Conservation (phyloP, 2,113 vertebrate genomes). For the Condylura cristata region DNA sequence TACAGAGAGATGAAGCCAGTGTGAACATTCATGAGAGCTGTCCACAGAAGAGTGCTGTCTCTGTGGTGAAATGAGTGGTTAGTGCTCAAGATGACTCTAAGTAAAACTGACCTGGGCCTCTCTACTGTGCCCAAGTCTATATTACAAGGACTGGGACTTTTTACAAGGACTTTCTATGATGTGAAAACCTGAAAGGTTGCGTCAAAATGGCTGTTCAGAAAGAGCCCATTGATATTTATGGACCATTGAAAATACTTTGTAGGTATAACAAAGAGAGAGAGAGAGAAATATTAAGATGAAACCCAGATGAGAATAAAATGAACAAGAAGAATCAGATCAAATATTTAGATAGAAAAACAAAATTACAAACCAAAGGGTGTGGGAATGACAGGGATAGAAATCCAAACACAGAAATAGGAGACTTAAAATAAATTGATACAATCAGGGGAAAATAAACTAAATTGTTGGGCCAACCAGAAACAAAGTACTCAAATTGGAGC, state of each 20-base stretch:
- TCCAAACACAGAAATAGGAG: conserved; percentile 79
- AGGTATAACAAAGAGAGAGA: conserved; percentile 53
- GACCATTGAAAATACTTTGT: conserved; percentile 33
- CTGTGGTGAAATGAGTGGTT: background rate
- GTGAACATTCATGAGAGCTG: no score
- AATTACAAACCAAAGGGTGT: conserved; percentile 70
- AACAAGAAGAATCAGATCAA: conserved; percentile 59
- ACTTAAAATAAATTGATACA: conserved; percentile 75
- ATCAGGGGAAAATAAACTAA: conserved; percentile 80
- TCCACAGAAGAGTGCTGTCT: background rate
- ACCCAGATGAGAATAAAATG: conserved; percentile 68
- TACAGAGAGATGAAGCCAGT: background rate
- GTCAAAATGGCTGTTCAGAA: conserved; percentile 65
- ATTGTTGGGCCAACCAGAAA: conserved; percentile 71
- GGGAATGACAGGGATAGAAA: conserved; percentile 71
- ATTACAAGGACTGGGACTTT: conserved; percentile 48
- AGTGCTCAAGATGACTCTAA: background rate
- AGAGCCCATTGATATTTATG: conserved; percentile 52
- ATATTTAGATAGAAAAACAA: conserved; percentile 72
- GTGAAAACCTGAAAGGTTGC: conserved; percentile 50
- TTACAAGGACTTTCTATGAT: conserved; percentile 68
- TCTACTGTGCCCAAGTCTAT: background rate
- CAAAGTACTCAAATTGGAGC: conserved; percentile 76
- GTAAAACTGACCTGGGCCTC: background rate
- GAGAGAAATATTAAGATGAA: conserved; percentile 55